Evolutionary conservation across 2,888 invertebrate genomes (phyloP).

Genomic region (Chrysolina oricalcia): DNA sequence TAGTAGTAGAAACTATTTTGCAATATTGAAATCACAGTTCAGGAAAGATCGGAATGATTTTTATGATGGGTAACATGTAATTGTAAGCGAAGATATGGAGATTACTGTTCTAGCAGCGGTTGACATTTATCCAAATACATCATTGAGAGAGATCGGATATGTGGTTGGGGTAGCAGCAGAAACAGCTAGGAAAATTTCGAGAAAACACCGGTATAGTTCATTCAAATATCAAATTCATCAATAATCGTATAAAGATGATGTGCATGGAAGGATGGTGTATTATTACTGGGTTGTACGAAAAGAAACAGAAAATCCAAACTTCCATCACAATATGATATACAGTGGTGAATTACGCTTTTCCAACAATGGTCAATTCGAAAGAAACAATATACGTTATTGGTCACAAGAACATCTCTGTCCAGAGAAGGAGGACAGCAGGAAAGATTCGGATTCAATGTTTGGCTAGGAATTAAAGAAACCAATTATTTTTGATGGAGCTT

Average conservation of each 20-base stretch:
- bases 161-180: not conserved
- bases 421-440: too few species aligned
- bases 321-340: conserved; percentile 10
- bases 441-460: too few species aligned
- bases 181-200: conserved; percentile 1
- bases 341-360: conserved; percentile 18
- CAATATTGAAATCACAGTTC: too few species aligned
- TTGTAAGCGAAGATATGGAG: not conserved
- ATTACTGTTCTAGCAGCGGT: conserved; percentile 11
- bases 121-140: conserved; percentile 11
- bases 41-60: not conserved
- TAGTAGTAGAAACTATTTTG: too few species aligned
- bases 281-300: conserved; percentile 23
- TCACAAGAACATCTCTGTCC: too few species aligned
- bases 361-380: not conserved
- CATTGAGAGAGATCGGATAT: conserved; percentile 18
- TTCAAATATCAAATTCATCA: conserved; percentile 9
- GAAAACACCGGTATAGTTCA: not conserved
- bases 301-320: not conserved
- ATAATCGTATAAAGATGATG: not conserved
- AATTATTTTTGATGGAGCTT: too few species aligned
- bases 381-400: not conserved
- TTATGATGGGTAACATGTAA: not conserved
- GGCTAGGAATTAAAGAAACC: too few species aligned
- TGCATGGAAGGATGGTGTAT: not conserved